Evolutionary conservation across 2,797 vertebrate species (phyloP).

Genomic region (Epinephelus awoara): DNA sequence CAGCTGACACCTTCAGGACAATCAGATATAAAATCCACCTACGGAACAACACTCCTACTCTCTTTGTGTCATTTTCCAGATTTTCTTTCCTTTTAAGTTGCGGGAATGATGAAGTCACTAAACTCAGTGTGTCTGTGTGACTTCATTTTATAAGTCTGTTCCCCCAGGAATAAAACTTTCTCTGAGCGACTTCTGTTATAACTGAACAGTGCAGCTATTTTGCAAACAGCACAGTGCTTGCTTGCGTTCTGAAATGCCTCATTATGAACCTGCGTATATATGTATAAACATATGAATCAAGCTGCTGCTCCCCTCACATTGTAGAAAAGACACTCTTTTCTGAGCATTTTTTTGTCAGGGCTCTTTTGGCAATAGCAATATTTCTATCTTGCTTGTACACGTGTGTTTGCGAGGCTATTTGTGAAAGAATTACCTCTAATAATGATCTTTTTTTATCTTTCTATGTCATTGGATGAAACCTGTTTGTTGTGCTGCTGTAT

Average conservation of each 20-base stretch:
- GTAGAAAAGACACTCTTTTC: not conserved
- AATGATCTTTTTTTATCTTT: not conserved
- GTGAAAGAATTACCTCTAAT: not conserved
- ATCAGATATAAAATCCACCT: not conserved
- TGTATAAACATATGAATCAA: conserved; percentile 42
- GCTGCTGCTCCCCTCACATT: conserved; percentile 19
- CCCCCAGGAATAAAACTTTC: conserved; percentile 6
- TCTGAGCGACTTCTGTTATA: conserved; percentile 22
- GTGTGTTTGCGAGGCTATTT: not conserved
- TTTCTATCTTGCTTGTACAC: not conserved
- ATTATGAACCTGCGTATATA: conserved; percentile 13
- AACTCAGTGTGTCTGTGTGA: not conserved
- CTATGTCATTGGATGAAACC: not conserved
- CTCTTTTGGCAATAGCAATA: not conserved
- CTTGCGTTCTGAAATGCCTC: conserved; percentile 46
- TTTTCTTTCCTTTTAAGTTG: not conserved
- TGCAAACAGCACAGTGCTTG: conserved; percentile 26
- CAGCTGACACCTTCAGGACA: not conserved
- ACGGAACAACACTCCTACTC: not conserved
- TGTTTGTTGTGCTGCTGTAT: conserved; percentile 7
- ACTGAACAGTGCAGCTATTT: conserved; percentile 26
- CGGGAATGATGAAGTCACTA: not conserved
- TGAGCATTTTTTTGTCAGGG: conserved; percentile 1
- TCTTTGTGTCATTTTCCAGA: not conserved
- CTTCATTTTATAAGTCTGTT: not conserved